Evolutionary conservation across 2,113 vertebrate genomes (phyloP).

Genomic region (Atractosteus spatula): DNA sequence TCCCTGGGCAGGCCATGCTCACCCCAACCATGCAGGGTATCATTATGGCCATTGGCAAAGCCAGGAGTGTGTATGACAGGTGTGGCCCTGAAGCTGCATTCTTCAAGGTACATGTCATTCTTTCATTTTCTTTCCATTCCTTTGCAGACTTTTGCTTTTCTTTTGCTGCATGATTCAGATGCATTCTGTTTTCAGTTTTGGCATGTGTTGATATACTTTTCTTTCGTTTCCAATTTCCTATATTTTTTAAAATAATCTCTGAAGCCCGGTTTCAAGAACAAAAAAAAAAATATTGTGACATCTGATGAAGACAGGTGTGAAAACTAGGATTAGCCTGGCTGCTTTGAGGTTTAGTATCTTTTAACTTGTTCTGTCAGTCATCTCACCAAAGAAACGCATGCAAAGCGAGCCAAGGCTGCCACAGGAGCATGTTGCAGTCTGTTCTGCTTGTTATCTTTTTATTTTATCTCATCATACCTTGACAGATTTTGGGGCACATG

Average conservation of each 20-base stretch:
- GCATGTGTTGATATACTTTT: not conserved
- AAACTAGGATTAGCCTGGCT: too few relatives aligned
- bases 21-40: constrained; percentile 99
- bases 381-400: too few relatives aligned
- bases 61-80: constrained; percentile 94
- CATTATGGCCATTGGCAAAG: constrained; percentile 98
- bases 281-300: too few relatives aligned
- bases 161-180: constrained; percentile 15
- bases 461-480: too few relatives aligned
- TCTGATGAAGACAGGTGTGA: too few relatives aligned
- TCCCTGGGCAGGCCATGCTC: constrained; percentile 93
- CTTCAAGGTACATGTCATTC: constrained; percentile 90
- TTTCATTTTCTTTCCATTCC: constrained; percentile 39
- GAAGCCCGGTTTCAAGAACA: too few relatives aligned
- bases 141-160: constrained; percentile 14
- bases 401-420: too few relatives aligned
- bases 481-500: too few relatives aligned
- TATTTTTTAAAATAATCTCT: not conserved
- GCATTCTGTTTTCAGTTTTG: not conserved
- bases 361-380: too few relatives aligned
- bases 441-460: too few relatives aligned
- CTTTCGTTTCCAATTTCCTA: not conserved
- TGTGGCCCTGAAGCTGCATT: constrained; percentile 96
- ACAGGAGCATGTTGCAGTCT: too few relatives aligned
- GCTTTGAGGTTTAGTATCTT: too few relatives aligned